Conservation (phyloP, 2,113 vertebrate species). For the Halichoerus grypus region DNA sequence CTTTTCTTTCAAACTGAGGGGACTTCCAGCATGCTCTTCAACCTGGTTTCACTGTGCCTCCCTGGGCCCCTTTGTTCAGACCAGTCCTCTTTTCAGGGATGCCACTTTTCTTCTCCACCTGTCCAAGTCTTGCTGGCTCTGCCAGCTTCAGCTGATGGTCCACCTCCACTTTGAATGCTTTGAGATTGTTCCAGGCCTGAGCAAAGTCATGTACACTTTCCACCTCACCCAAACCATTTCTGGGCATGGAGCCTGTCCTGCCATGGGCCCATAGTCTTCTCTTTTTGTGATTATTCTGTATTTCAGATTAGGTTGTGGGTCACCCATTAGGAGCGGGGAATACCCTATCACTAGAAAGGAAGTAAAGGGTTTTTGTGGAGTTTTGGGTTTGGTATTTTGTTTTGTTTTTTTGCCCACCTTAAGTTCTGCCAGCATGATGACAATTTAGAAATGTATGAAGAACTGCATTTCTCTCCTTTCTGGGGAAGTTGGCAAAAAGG, state of each 20-base stretch:
- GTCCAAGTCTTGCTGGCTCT: neutral
- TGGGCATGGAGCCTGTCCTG: neutral
- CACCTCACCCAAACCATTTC: neutral
- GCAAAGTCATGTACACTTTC: neutral
- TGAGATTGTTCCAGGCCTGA: neutral
- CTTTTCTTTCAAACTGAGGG: neutral
- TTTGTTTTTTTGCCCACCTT: neutral
- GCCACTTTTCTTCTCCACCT: neutral
- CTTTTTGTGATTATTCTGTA: neutral
- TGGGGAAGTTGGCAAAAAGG: neutral
- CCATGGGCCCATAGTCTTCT: neutral
- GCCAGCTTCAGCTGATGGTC: neutral
- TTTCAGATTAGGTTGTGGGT: neutral
- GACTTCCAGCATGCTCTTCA: neutral
- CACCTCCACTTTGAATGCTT: neutral
- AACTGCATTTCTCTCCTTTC: neutral
- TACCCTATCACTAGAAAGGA: neutral
- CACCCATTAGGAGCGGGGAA: neutral
- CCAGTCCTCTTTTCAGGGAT: neutral
- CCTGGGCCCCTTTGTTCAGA: neutral
- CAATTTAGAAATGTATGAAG: neutral
- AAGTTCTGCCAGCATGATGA: neutral
- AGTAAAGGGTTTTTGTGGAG: neutral
- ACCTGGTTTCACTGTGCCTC: neutral
- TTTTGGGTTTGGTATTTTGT: neutral